Evolutionary conservation across 2,888 invertebrate species (phyloP).

Genomic region (Trichogramma evanescens): DNA sequence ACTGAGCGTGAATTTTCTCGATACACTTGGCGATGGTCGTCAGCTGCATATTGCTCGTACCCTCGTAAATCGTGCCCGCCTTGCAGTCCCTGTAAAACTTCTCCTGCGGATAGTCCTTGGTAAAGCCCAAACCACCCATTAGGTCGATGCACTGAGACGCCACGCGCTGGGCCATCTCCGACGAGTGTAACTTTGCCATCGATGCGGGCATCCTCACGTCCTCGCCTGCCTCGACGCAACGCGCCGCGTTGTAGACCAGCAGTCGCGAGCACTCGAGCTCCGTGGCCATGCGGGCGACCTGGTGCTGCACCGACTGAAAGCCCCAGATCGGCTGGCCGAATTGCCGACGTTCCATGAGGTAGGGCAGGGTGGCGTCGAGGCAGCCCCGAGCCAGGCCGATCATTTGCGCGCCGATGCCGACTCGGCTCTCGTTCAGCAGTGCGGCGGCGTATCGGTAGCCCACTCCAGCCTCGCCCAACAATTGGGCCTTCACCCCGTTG

Average conservation of each 20-base stretch:
- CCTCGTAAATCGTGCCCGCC: slow-evolving; percentile 95
- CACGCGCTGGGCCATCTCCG: slow-evolving; percentile 78
- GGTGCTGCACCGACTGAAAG: slow-evolving; percentile 95
- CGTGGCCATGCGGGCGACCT: slow-evolving; percentile 77
- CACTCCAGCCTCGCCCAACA: slow-evolving; percentile 81
- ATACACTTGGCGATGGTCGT: slow-evolving; percentile 91
- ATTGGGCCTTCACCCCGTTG: slow-evolving; percentile 85
- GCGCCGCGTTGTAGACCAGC: slow-evolving; percentile 88
- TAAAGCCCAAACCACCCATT: slow-evolving; percentile 98
- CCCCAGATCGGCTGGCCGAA: slow-evolving; percentile 83
- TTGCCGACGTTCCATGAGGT: slow-evolving; percentile 87
- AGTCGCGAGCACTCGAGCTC: slow-evolving; percentile 85
- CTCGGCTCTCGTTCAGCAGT: slow-evolving; percentile 88
- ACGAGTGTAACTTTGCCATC: slow-evolving; percentile 69
- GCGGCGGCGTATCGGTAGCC: slow-evolving; percentile 96
- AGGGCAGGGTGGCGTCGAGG: slow-evolving; percentile 90
- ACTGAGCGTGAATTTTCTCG: slow-evolving; percentile 59
- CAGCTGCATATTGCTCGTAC: slow-evolving; percentile 95
- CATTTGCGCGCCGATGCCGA: slow-evolving; percentile 89
- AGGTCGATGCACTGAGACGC: slow-evolving; percentile 93
- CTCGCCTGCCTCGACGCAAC: slow-evolving; percentile 75
- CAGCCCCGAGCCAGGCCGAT: slow-evolving; percentile 90
- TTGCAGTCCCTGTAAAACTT: slow-evolving; percentile 94
- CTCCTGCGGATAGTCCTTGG: slow-evolving; percentile 90
- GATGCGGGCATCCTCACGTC: slow-evolving; percentile 89